These are phyloP conservation scores for Allacma fusca DNA, from an alignment of 2,888 invertebrate species.

Conservation along the genomic window DNA sequence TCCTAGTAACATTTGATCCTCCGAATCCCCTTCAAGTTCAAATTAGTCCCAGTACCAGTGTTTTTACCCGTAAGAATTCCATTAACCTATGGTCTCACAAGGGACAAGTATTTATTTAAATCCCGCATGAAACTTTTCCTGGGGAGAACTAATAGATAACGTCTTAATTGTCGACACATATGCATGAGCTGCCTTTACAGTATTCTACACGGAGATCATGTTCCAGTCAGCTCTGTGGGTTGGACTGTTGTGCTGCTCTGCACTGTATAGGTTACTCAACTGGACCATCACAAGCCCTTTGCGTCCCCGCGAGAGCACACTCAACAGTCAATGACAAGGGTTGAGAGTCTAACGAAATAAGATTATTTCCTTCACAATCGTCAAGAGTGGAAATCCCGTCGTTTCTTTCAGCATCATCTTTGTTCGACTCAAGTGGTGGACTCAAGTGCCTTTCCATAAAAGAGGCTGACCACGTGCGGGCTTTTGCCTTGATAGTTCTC, in stretches of 20 bases:
- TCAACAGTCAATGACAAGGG: constrained; percentile 5
- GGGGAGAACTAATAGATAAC: neutral
- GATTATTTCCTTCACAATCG: neutral
- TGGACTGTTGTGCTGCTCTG: too few relatives aligned
- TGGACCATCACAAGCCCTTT: too few relatives aligned
- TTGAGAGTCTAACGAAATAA: neutral
- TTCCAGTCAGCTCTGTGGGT: neutral
- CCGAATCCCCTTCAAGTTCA: too few relatives aligned
- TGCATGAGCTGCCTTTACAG: neutral
- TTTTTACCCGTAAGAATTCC: neutral
- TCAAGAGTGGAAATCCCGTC: constrained; percentile 1
- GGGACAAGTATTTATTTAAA: neutral
- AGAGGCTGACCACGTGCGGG: constrained; percentile 1
- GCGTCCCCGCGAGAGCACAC: neutral
- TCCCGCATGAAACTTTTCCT: neutral
- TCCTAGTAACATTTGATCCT: too few relatives aligned
- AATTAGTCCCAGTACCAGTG: too few relatives aligned
- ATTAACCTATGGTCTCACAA: neutral
- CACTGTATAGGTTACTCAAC: too few relatives aligned
- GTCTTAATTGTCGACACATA: neutral
- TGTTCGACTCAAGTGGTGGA: neutral
- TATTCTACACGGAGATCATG: neutral
- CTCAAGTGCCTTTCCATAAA: neutral
- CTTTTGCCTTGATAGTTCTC: too few relatives aligned
- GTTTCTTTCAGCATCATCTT: neutral